Base-by-base conservation (phyloP, 2,797 vertebrate genomes). In the Hoplostethus atlanticus region DNA sequence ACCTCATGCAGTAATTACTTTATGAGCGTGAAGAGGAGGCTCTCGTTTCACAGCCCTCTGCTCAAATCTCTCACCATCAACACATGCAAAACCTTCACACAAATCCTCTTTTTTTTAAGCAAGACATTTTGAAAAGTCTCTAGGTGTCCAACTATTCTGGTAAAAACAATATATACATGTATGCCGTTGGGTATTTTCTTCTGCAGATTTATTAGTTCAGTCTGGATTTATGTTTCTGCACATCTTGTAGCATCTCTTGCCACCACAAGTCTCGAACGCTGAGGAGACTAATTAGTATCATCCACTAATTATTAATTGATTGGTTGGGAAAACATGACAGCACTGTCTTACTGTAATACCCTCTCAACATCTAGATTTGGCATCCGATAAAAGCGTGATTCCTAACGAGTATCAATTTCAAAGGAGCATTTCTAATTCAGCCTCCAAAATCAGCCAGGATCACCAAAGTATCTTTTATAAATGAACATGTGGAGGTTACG, bases 401-500 rank as follows among this genome's bases (percentile, higher is more conserved):
- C 34, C 60, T 44, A 47, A 40, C 2, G 51, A 46, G 57, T 11
- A 48, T 8, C 15, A 13, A 34, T 44, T 34, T 57, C 2, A 16
- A 58, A 64, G 16, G 8, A 52, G 15, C 5, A n/a, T 48, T 62
- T 76, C 36, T 64, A 21, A 67, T 73, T 62, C 59, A 60, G 47
- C 30, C 9, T 56, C 50, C 54, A 67, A 36, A 71, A n/a, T 67
- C 66, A 64, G 38, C 9, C 36, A 50, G 17, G 3, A 51, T 67
- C 62, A 69, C 30, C 44, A 28, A 28, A 46, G 30, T n/a, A 48
- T 55, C n/a, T 47, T 50, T 71, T 58, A 31, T 16, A 54, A 31
- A 25, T 42, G 8, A 64, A 83, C 15, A 68, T 5, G 11, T 74
- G 71, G 77, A 81, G 66, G 69, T 87, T 76, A 76, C 28, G 40